Conservation (phyloP, 1,140 invertebrate species). For the Drosophila novamexicana region DNA sequence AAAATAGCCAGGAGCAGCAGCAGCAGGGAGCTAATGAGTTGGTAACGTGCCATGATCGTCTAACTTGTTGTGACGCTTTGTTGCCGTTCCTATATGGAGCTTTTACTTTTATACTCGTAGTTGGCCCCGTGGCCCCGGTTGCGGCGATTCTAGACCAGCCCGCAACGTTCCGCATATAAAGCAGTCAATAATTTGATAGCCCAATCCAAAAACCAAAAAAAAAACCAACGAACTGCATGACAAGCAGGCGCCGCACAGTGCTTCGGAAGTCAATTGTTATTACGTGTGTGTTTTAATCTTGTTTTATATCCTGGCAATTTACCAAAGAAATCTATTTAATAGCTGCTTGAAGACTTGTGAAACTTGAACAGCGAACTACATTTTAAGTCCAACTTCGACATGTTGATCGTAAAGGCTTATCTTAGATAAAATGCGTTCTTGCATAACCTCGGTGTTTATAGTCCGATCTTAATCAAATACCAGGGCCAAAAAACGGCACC, state of each 20-base stretch:
- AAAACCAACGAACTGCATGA: conserved; percentile 65
- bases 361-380: no score
- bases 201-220: conserved; percentile 18
- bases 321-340: no score
- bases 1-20: conserved; percentile 61
- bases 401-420: not conserved
- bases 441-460: no score
- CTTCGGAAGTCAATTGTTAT: conserved; percentile 12
- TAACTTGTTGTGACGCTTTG: conserved; percentile 54
- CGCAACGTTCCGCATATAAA: conserved; percentile 59
- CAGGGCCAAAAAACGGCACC: no score
- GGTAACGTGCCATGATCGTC: conserved; percentile 72
- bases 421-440: no score
- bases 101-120: conserved; percentile 61
- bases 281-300: not conserved
- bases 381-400: no score
- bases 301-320: no score
- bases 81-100: conserved; percentile 60
- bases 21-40: conserved; percentile 55
- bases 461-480: no score
- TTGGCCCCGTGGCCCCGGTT: conserved; percentile 38
- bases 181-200: conserved; percentile 57
- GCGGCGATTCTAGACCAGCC: conserved; percentile 59
- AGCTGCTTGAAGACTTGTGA: not conserved
- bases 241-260: conserved; percentile 64